Percentiles rank a stretch among this genome's conserved stretches.
Conservation (phyloP, 2,888 invertebrate species). For the Heterodera filipjevi region DNA sequence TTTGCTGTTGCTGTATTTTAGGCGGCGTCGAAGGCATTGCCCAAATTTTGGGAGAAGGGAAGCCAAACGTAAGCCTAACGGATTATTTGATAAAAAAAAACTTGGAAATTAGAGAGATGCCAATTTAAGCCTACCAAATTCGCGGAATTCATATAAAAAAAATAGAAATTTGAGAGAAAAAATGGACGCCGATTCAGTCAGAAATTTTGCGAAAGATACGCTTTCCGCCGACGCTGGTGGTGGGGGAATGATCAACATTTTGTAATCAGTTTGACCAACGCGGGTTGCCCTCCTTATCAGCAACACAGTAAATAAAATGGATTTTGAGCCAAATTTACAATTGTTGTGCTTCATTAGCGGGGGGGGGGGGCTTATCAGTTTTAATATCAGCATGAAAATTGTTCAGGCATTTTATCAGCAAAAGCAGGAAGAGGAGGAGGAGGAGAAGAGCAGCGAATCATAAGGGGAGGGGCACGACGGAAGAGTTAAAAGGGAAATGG, state of each 20-base stretch:
- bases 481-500: neutral
- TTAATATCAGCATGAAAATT: neutral
- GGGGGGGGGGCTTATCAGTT: neutral
- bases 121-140: no score
- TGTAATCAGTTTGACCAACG: constrained; percentile 1
- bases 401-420: neutral
- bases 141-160: no score
- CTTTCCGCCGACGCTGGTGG: neutral
- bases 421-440: no score
- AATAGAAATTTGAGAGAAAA: no score
- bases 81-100: no score
- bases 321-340: constrained; percentile 9
- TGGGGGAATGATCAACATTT: neutral
- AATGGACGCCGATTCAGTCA: neutral
- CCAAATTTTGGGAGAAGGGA: neutral
- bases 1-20: neutral
- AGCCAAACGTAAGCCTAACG: neutral
- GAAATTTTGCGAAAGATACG: neutral
- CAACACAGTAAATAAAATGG: neutral
- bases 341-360: constrained; percentile 1
- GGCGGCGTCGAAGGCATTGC: neutral
- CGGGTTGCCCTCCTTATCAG: constrained; percentile 5
- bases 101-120: no score
- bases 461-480: neutral
- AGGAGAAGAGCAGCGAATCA: neutral